phyloP scores from a whole-genome alignment of 1,140 invertebrate genomes.

The Drosophila orosa region DNA sequence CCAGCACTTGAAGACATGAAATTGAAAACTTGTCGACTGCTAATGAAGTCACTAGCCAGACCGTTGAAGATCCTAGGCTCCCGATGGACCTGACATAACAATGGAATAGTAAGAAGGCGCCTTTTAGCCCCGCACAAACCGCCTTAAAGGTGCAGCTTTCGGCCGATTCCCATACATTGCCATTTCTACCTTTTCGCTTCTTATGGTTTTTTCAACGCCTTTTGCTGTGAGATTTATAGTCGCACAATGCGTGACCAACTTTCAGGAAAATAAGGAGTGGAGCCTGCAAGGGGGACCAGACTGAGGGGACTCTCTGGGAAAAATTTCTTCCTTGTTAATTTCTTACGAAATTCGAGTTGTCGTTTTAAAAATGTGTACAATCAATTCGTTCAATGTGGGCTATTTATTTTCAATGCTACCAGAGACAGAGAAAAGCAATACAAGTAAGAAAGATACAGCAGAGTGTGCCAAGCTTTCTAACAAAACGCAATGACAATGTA shows the following conservation, averaged over 20 bases:
- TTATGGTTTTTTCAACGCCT: conserved; percentile 78
- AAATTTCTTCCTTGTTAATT: conserved; percentile 72
- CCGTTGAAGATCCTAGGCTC: conserved; percentile 12
- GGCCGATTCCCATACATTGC: conserved; percentile 33
- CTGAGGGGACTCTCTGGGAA: conserved; percentile 41
- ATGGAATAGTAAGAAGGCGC: conserved; percentile 56
- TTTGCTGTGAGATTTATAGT: conserved; percentile 66
- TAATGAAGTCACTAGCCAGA: conserved; percentile 72
- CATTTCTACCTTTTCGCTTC: conserved; percentile 43
- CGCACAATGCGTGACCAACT: conserved; percentile 71
- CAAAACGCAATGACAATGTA: too few species aligned
- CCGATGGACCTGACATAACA: conserved; percentile 47
- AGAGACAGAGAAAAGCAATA: background rate
- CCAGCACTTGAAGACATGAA: conserved; percentile 43
- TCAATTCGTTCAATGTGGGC: conserved; percentile 70
- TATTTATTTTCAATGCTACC: conserved; percentile 57
- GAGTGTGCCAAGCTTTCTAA: too few species aligned
- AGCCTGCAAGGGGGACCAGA: conserved; percentile 2
- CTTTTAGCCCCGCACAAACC: conserved; percentile 19
- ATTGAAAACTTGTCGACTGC: conserved; percentile 68
- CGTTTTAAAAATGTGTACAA: conserved; percentile 73
- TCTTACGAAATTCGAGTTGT: conserved; percentile 56
- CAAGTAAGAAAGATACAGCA: background rate
- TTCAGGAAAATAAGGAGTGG: conserved; percentile 46
- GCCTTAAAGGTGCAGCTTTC: conserved; percentile 32